These are phyloP conservation scores for Mugil cephalus DNA, from an alignment of 2,113 vertebrate species.

Conservation along the genomic window DNA sequence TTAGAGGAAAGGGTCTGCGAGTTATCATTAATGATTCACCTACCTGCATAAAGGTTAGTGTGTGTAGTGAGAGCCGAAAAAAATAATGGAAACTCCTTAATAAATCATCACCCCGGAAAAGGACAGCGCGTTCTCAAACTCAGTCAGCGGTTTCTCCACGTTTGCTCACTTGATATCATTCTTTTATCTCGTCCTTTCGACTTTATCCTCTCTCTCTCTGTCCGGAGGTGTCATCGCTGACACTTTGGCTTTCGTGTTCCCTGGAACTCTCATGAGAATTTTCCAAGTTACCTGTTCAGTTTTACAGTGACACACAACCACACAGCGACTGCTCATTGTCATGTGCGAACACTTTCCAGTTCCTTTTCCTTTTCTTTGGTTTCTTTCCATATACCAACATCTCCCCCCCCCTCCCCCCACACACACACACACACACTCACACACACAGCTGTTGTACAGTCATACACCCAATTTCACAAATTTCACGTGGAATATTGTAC, in stretches of 20 bases:
- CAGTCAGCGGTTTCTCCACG: accelerated
- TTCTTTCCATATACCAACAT: slow-evolving; percentile 24
- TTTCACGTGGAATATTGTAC: not conserved
- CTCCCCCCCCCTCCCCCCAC: too few species aligned
- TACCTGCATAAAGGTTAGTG: slow-evolving; percentile 9
- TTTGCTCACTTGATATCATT: not conserved
- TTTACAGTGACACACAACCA: not conserved
- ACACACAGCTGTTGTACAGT: not conserved
- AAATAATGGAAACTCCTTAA: slow-evolving; percentile 22
- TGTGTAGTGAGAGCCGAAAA: not conserved
- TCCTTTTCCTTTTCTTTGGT: slow-evolving; percentile 40
- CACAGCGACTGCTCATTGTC: not conserved
- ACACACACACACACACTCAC: too few species aligned
- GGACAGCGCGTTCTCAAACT: not conserved
- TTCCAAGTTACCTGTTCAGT: slow-evolving; percentile 32
- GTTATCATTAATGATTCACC: not conserved
- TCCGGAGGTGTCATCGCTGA: not conserved
- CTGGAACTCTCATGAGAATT: slow-evolving; percentile 19
- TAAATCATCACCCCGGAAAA: slow-evolving; percentile 4
- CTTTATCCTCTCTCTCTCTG: not conserved
- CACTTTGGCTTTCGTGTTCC: slow-evolving; percentile 32
- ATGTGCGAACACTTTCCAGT: slow-evolving; percentile 20
- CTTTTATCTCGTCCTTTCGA: not conserved
- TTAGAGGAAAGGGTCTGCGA: slow-evolving; percentile 13
- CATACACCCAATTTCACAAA: not conserved